Evolutionary conservation across 2,888 invertebrate species (phyloP), one percentile per base, ranked within the genome.

Genomic region (Acrocera orbiculus): DNA sequence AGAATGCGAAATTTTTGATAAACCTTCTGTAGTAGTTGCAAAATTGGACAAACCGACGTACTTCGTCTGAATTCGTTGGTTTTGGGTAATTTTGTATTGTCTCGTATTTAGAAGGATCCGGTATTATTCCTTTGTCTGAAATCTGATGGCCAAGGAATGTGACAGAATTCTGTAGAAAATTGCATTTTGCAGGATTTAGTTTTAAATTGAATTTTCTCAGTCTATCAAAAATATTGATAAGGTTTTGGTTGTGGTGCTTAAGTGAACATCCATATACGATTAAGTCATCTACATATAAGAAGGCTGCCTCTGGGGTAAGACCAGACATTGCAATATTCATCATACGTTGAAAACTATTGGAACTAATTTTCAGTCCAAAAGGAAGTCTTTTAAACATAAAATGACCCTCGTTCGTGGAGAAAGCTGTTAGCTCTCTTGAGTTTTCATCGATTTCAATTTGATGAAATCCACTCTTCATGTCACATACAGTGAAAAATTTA

Each of bases 341-440:
- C 45, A 48, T 45, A 25, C 46, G 16, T 28, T 37, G 39, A 30
- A 48, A 47, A 27, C 44, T 42, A 20, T 40, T 43, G 9, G 44
- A 42, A 24, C 42, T 40, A 2, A 43, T 37, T n/a, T 34, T 36
- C 16, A 46, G 30, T 3, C 44, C 46, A 32, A 44, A 45, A 5
- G 43, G 44, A 8, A 47, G 25, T 29, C 42, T 22, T 15, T 39
- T 40, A 29, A 42, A 45, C 25, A 40, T 35, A 34, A 30, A 46
- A 15, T 39, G 37, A 15, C 42, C 45, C 6, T 27, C 14, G 24
- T 43, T 43, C 23, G 15, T 23, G 23, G 31, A 36, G 27, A 23
- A 23, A 6, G 11, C 11, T 23, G 23, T 23, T 23, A 23, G 23
- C 4, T 20, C 17, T n/a, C 33, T n/a, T 14, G 33, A 37, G 16